phyloP scores from a whole-genome alignment of 2,888 invertebrate species.

The Andrena trimmerana region DNA sequence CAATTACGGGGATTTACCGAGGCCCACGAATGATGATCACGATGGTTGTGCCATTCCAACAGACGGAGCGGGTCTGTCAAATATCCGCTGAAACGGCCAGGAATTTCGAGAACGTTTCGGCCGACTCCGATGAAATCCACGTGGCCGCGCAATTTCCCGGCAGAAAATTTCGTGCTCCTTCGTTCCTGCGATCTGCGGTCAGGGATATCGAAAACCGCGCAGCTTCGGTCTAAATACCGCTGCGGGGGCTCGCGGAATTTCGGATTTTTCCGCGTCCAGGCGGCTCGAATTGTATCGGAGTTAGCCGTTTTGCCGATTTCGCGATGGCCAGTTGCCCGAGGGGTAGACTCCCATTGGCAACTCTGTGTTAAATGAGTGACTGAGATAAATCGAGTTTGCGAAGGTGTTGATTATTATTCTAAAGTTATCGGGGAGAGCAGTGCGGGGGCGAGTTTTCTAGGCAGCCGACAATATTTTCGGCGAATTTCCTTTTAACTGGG shows the following conservation, averaged over 20 bases:
- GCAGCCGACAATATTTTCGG: background rate
- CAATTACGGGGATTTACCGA: conserved; percentile 55
- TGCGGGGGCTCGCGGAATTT: conserved; percentile 51
- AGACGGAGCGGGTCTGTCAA: conserved; percentile 60
- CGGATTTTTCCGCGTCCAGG: conserved; percentile 33
- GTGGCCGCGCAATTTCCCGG: conserved; percentile 30
- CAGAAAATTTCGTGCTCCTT: conserved; percentile 65
- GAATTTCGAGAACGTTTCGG: conserved; percentile 61
- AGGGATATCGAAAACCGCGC: conserved; percentile 41
- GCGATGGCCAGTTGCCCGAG: background rate
- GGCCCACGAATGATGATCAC: conserved; percentile 55
- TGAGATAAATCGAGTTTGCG: too few relatives aligned
- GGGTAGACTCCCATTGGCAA: background rate
- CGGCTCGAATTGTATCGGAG: conserved; percentile 24
- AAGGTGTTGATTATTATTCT: too few relatives aligned
- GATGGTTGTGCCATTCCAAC: conserved; percentile 43
- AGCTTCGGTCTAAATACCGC: conserved; percentile 59
- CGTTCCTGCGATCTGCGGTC: conserved; percentile 30
- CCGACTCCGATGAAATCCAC: conserved; percentile 39
- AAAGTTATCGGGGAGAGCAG: too few relatives aligned
- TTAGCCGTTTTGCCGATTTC: background rate
- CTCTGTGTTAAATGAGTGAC: background rate
- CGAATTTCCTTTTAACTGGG: conserved; percentile 17
- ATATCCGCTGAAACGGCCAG: conserved; percentile 61
- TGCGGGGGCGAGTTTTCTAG: background rate